phyloP scores from a whole-genome alignment of 2,113 vertebrate genomes.

The Myrmophylax atrothorax region DNA sequence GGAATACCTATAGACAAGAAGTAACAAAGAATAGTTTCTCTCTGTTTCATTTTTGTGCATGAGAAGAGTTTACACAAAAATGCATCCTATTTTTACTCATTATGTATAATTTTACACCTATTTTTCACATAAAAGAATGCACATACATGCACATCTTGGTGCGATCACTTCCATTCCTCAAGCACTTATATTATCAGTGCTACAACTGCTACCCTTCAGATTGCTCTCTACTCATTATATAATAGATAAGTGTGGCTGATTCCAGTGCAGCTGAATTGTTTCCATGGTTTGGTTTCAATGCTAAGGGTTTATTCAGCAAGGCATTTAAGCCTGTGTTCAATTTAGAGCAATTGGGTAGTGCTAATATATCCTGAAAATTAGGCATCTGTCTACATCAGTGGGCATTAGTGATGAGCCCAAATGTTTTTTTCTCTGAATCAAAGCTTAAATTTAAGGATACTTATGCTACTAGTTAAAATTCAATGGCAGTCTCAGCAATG shows the following conservation, averaged over 20 bases:
- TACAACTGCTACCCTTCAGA: background rate
- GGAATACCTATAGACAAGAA: background rate
- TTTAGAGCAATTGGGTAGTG: background rate
- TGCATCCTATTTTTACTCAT: background rate
- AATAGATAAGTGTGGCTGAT: background rate
- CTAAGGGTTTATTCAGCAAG: slow-evolving; percentile 21
- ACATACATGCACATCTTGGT: background rate
- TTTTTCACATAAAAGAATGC: slow-evolving; percentile 22
- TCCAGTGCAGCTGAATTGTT: slow-evolving; percentile 11
- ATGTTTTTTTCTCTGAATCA: background rate
- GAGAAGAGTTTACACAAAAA: slow-evolving; percentile 13
- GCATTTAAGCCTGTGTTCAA: slow-evolving; percentile 1
- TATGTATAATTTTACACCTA: slow-evolving; percentile 20
- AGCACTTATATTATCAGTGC: background rate
- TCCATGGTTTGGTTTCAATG: slow-evolving; percentile 13
- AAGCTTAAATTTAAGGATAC: background rate
- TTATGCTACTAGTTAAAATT: background rate
- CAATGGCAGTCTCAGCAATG: background rate
- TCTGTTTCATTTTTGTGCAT: background rate
- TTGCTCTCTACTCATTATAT: slow-evolving; percentile 1
- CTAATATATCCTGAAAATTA: slow-evolving; percentile 9
- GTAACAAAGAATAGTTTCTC: background rate
- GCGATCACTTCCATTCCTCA: background rate
- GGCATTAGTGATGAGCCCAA: background rate
- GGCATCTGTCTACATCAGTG: background rate